phyloP scores from a whole-genome alignment of 2,113 vertebrate genomes.

The Struthidea cinerea region DNA sequence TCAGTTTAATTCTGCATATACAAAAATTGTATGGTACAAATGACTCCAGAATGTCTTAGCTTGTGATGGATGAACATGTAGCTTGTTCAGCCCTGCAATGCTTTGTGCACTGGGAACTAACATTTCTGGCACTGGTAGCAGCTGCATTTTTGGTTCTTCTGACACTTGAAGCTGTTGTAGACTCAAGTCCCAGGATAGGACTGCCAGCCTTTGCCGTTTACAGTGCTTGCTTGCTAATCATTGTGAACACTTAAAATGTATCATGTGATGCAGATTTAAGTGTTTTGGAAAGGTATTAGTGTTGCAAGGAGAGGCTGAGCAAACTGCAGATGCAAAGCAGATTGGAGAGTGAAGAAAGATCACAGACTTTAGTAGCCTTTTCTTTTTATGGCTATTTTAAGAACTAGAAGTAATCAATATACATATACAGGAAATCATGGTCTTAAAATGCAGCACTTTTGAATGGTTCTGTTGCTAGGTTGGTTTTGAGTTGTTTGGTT shows the following conservation, averaged over 20 bases:
- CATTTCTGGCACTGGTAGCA: background rate
- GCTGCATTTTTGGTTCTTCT: background rate
- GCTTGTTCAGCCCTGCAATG: background rate
- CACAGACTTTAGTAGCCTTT: background rate
- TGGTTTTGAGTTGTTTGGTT: background rate
- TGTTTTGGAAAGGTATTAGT: background rate
- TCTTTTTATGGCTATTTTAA: background rate
- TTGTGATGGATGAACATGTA: background rate
- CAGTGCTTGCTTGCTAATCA: background rate
- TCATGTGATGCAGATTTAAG: background rate
- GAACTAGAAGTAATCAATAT: background rate
- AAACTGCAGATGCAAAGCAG: background rate
- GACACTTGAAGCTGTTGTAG: background rate
- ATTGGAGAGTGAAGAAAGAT: background rate
- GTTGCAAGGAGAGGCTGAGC: background rate
- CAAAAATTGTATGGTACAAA: background rate
- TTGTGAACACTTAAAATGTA: background rate
- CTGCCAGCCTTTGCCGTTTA: background rate
- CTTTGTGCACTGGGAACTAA: background rate
- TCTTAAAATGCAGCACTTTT: background rate
- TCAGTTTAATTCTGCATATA: background rate
- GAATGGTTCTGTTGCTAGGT: background rate
- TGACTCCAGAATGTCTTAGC: background rate
- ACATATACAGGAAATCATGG: background rate
- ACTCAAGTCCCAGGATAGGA: background rate